Base-by-base conservation (phyloP, 2,113 vertebrate genomes). In the Pipa parva region DNA sequence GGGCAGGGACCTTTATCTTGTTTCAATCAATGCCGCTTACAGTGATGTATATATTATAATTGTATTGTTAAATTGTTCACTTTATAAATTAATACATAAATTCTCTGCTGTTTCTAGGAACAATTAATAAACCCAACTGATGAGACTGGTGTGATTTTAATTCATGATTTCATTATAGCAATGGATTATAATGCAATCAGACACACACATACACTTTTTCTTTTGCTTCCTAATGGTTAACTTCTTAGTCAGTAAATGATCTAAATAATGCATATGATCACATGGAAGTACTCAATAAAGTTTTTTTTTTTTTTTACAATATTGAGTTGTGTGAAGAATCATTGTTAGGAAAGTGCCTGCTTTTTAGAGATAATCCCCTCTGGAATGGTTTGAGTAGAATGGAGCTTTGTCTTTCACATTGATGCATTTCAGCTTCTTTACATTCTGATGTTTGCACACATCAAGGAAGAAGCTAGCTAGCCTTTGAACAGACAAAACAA, bases 381-480 rank as follows among this genome's bases (percentile, higher is more conserved):
- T 69, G 59, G 62, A 73, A 71, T 71, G 71, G 57, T 74, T 75
- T 71, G 24, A 58, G 63, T 13, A 75, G 77, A 78, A 74, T 55
- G 67, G 57, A 15, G 22, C 66, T 65, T 74, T 71, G 66, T 62
- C 62, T 74, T 75, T 74, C 75, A 69, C 75, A 74, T 73, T 77
- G 78, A 79, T 67, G 71, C 60, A 15, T 71, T 75, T 78, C 75
- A 71, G 12, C 31, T 76, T 71, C 76, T 78, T 75, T 74, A 63
- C 74, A 49, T 72, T 75, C 75, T 78, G 75, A 33, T 78, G 58
- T 79, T 81, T 78, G 71, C 63, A 77, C 63, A 71, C 65, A 76
- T 65, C 72, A 77, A 39, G 56, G 39, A 77, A 80, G 64, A 51
- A 75, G 67, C 6, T 15, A 63, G 9, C 62, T 78, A 61, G 67